Conservation (phyloP, 2,113 vertebrate genomes). For the zebrafish (Danio rerio) region DNA sequence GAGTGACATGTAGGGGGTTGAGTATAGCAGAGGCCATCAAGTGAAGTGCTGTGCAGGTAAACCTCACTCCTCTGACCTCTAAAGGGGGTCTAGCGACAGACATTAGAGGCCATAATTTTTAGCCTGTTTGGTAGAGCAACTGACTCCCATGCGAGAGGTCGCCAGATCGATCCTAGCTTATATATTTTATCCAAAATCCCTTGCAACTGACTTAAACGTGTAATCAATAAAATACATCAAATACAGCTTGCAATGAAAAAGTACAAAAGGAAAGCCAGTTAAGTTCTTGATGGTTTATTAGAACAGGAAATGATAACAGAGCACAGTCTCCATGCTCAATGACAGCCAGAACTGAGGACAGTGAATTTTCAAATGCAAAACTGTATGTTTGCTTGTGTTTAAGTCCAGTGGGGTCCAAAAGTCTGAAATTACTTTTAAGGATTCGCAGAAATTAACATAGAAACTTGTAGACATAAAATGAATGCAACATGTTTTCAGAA, state of each 20-base stretch:
- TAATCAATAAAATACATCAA: not conserved
- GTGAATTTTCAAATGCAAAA: constrained; percentile 63
- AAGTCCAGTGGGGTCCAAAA: not conserved
- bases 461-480: not conserved
- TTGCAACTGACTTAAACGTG: too few relatives aligned
- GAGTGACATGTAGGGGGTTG: too few relatives aligned
- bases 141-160: too few relatives aligned
- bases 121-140: too few relatives aligned
- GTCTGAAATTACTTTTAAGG: not conserved
- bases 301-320: constrained; percentile 80
- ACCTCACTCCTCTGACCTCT: too few relatives aligned
- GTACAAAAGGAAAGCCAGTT: constrained; percentile 34
- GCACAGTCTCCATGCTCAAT: constrained; percentile 77
- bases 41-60: too few relatives aligned
- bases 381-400: not conserved
- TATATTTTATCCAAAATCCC: too few relatives aligned
- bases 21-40: too few relatives aligned
- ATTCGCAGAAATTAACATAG: not conserved
- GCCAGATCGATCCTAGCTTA: too few relatives aligned
- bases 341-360: constrained; percentile 72
- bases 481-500: not conserved
- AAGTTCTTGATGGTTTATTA: constrained; percentile 77
- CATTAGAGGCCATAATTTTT: too few relatives aligned
- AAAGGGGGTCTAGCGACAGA: too few relatives aligned
- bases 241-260: constrained; percentile 9